A percentile compares a stretch with the other conserved stretches of the same genome.
These are phyloP conservation scores for Perithous albicinctus DNA, from an alignment of 2,888 invertebrate genomes.

Conservation along the genomic window DNA sequence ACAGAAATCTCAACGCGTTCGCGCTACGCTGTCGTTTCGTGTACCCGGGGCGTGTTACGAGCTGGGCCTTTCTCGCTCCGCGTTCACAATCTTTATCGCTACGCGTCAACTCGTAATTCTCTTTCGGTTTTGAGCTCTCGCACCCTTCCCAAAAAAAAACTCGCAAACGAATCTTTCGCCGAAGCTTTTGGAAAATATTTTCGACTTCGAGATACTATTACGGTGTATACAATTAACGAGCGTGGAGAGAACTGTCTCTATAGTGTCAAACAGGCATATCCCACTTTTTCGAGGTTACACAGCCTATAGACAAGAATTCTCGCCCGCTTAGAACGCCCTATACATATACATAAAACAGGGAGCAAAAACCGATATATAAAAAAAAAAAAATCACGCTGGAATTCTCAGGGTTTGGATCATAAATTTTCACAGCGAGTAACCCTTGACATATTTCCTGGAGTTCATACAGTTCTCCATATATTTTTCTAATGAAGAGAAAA, in stretches of 20 bases:
- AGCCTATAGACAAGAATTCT: constrained; percentile 58
- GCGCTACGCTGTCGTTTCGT: constrained; percentile 45
- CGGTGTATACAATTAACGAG: constrained; percentile 54
- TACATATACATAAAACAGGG: constrained; percentile 11
- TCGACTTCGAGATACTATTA: background rate
- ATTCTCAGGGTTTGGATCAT: constrained; percentile 60
- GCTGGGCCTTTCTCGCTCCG: constrained; percentile 36
- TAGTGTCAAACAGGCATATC: constrained; percentile 60
- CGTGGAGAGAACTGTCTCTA: constrained; percentile 47
- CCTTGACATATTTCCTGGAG: too few relatives aligned
- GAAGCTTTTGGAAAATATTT: constrained; percentile 44
- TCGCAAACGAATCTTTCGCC: constrained; percentile 60
- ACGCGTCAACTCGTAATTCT: constrained; percentile 83
- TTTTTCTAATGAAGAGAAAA: too few relatives aligned
- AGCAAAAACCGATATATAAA: background rate
- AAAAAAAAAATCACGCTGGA: constrained; percentile 46
- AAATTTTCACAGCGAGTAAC: constrained; percentile 57
- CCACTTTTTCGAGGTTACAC: constrained; percentile 47
- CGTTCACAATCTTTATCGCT: constrained; percentile 79
- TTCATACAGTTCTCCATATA: too few relatives aligned
- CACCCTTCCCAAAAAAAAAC: constrained; percentile 54
- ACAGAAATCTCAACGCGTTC: constrained; percentile 79
- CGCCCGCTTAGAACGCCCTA: constrained; percentile 47
- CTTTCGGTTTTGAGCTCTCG: constrained; percentile 72
- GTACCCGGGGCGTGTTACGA: constrained; percentile 53